Evolutionary conservation across 2,888 invertebrate species (phyloP).

Genomic region (Hedychridium roseum): DNA sequence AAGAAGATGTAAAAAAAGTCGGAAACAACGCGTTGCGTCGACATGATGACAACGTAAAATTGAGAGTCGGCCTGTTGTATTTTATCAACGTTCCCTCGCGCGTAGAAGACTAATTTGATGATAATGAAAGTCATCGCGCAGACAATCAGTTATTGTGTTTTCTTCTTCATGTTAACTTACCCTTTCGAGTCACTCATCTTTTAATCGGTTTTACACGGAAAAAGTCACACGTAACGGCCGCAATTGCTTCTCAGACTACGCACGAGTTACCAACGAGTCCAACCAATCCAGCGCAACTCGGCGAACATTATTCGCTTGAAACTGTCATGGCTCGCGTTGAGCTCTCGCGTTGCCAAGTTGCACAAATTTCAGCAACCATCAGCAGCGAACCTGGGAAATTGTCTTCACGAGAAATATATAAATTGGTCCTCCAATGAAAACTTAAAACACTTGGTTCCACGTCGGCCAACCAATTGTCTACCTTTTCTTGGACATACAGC

Average conservation of each 20-base stretch:
- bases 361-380: neutral
- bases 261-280: conserved; percentile 29
- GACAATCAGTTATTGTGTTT: neutral
- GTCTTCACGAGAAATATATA: neutral
- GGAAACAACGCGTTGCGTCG: conserved; percentile 50
- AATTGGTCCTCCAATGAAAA: neutral
- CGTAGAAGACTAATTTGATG: conserved; percentile 3
- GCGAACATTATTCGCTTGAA: conserved; percentile 29
- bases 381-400: neutral
- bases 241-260: conserved; percentile 26
- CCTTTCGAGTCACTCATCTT: conserved; percentile 58
- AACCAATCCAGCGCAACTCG: conserved; percentile 17
- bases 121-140: conserved; percentile 17
- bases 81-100: conserved; percentile 15
- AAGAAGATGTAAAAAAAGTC: conserved; percentile 7
- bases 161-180: conserved; percentile 37
- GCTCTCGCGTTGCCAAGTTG: neutral
- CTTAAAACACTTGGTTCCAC: no score
- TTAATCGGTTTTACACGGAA: conserved; percentile 30
- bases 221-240: conserved; percentile 35
- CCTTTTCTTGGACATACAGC: no score
- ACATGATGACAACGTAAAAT: conserved; percentile 65
- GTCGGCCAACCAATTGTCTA: no score
- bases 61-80: conserved; percentile 50
- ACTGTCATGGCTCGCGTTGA: conserved; percentile 28